Conservation (phyloP, 1,140 invertebrate genomes). For the Oscheius sp. region DNA sequence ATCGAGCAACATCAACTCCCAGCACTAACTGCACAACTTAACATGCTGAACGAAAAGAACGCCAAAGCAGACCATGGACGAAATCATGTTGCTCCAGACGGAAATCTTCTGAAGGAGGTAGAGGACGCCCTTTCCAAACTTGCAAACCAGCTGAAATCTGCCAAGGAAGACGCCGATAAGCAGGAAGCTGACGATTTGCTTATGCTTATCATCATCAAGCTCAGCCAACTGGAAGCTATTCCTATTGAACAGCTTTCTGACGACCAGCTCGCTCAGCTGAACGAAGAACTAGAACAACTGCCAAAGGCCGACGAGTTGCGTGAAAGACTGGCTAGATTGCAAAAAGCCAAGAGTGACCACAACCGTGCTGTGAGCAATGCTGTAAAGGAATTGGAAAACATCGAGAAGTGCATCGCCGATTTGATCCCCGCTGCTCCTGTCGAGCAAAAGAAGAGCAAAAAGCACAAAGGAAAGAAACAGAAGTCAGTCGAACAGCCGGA, state of each 20-base stretch:
- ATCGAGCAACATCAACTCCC: conserved; percentile 10
- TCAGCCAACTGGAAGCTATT: not conserved
- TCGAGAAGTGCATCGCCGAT: not conserved
- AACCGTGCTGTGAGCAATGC: conserved; percentile 32
- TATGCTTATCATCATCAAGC: not conserved
- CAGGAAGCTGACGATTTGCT: conserved; percentile 17
- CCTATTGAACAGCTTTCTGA: conserved; percentile 21
- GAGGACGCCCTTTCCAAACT: not conserved
- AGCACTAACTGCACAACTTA: conserved; percentile 8
- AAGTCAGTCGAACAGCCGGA: not conserved
- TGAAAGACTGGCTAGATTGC: not conserved
- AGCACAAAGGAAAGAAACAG: conserved; percentile 6
- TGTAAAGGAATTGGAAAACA: conserved; percentile 27
- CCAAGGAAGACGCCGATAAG: conserved; percentile 16
- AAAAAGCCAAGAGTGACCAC: conserved; percentile 28
- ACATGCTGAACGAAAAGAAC: conserved; percentile 21
- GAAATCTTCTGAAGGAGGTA: not conserved
- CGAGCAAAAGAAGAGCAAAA: conserved; percentile 1
- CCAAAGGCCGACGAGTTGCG: conserved; percentile 17
- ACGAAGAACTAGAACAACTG: conserved; percentile 12
- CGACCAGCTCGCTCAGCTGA: conserved; percentile 4
- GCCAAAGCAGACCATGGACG: conserved; percentile 13
- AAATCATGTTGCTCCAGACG: conserved; percentile 8
- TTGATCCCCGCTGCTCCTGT: not conserved
- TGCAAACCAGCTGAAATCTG: conserved; percentile 1